These are phyloP conservation scores for Sebastes aleutianus DNA, from an alignment of 2,797 vertebrate species.

Conservation along the genomic window DNA sequence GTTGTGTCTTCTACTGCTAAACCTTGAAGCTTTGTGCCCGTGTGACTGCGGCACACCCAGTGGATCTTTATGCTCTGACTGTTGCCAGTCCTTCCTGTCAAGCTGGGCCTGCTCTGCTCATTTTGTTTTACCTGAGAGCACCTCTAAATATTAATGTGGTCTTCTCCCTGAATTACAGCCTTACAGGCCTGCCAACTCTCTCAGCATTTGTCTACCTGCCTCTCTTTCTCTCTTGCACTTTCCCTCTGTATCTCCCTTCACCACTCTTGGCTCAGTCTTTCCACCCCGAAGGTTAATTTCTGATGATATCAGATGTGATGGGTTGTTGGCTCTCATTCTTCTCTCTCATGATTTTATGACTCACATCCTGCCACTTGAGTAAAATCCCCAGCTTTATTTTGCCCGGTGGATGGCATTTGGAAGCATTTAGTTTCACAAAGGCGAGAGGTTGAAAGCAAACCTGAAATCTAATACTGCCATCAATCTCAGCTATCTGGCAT, in stretches of 20 bases:
- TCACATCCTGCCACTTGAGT: slow-evolving; percentile 73
- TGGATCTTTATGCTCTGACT: slow-evolving; percentile 49
- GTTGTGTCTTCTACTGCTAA: slow-evolving; percentile 5
- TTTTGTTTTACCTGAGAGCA: slow-evolving; percentile 80
- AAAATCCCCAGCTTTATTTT: slow-evolving; percentile 62
- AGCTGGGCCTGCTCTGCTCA: slow-evolving; percentile 62
- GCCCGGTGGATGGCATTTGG: slow-evolving; percentile 52
- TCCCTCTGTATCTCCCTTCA: slow-evolving; percentile 41
- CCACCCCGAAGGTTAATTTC: slow-evolving; percentile 74
- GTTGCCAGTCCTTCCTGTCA: slow-evolving; percentile 59
- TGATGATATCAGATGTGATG: slow-evolving; percentile 73
- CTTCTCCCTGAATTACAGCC: slow-evolving; percentile 71
- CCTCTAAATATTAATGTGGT: slow-evolving; percentile 77
- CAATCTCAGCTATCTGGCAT: slow-evolving; percentile 31
- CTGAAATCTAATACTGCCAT: slow-evolving; percentile 57
- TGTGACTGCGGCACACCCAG: slow-evolving; percentile 23
- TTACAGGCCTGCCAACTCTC: slow-evolving; percentile 64
- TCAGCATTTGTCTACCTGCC: slow-evolving; percentile 66
- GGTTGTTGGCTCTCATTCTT: slow-evolving; percentile 72
- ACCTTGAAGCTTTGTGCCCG: slow-evolving; percentile 14
- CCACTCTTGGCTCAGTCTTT: slow-evolving; percentile 61
- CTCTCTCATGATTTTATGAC: slow-evolving; percentile 71
- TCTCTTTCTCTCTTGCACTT: slow-evolving; percentile 26
- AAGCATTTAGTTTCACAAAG: slow-evolving; percentile 67
- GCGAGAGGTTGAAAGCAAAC: slow-evolving; percentile 57